Evolutionary conservation across 2,113 vertebrate species (phyloP).

Genomic region (Rhinolophus sinicus): DNA sequence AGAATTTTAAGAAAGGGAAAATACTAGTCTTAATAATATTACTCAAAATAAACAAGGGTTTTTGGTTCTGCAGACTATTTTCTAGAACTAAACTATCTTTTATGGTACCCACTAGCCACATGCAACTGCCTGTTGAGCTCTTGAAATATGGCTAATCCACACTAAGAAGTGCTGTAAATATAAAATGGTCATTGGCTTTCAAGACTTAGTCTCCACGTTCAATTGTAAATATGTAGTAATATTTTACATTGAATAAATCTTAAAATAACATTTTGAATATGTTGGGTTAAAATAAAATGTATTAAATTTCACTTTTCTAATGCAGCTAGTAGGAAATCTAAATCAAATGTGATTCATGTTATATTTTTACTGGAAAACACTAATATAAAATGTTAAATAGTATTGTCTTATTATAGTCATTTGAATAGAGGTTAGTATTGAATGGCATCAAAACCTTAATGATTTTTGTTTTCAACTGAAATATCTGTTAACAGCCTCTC

Average conservation of each 20-base stretch:
- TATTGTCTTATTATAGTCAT: neutral
- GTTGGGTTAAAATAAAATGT: neutral
- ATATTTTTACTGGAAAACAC: neutral
- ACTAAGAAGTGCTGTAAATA: neutral
- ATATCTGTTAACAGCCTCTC: neutral
- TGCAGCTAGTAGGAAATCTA: neutral
- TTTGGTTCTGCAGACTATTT: neutral
- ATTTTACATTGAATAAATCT: neutral
- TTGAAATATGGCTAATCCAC: neutral
- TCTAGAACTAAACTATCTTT: neutral
- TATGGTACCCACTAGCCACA: neutral
- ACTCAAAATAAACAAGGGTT: neutral
- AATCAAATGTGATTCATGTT: neutral
- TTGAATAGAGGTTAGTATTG: neutral
- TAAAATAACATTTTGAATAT: neutral
- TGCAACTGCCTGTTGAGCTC: neutral
- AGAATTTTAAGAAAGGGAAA: neutral
- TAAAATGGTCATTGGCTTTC: neutral
- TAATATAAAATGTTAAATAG: neutral
- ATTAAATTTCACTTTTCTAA: neutral
- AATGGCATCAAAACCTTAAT: neutral
- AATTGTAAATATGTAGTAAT: neutral
- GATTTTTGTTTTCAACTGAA: neutral
- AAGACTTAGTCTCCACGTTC: neutral
- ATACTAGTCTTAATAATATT: neutral